phyloP scores from a whole-genome alignment of 2,888 invertebrate genomes.

The Hyposoter didymator region DNA sequence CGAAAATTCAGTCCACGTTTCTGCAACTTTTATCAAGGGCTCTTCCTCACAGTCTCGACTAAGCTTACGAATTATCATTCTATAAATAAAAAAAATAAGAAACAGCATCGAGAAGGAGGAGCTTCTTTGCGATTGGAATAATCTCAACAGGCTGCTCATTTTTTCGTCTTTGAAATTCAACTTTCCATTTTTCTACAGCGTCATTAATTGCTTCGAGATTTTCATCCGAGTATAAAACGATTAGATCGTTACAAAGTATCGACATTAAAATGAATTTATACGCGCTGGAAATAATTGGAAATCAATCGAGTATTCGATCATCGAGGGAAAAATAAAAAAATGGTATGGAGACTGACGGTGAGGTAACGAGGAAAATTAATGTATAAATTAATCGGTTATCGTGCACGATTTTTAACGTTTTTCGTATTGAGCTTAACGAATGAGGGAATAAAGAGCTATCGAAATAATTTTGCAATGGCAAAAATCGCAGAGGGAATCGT shows the following conservation, averaged over 20 bases:
- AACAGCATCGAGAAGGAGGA: not conserved
- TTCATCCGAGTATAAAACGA: not conserved
- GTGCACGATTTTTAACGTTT: not conserved
- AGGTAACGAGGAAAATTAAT: not conserved
- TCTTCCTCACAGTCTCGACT: not conserved
- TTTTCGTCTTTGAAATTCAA: not conserved
- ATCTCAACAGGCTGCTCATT: not conserved
- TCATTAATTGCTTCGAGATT: not conserved
- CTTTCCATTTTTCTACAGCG: not conserved
- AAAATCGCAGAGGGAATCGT: not conserved
- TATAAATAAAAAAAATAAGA: not conserved
- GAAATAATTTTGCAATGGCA: not conserved
- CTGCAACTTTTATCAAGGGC: not conserved
- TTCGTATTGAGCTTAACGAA: not conserved
- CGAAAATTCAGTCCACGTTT: not conserved
- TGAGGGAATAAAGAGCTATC: not conserved
- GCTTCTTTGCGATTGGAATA: not conserved
- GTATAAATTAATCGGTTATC: not conserved
- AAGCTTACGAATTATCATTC: not conserved
- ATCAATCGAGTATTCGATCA: constrained; percentile 1
- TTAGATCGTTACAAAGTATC: not conserved
- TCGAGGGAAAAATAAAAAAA: not conserved
- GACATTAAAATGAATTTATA: not conserved
- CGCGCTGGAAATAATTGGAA: not conserved
- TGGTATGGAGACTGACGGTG: not conserved